Evolutionary conservation across 1,140 invertebrate genomes (phyloP).

Genomic region (Eubasilissa regina): DNA sequence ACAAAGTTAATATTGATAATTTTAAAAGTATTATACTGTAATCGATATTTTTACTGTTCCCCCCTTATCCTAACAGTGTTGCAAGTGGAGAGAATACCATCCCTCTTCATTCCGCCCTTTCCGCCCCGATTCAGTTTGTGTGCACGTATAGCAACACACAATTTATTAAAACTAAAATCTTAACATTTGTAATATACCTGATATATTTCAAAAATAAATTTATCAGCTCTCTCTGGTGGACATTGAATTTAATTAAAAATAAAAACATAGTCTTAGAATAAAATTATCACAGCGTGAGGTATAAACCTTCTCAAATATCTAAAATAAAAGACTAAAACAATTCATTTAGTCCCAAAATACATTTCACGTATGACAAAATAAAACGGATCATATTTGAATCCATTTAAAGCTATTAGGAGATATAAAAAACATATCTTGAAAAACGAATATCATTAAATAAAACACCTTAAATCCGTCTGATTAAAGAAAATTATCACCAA

Average conservation of each 20-base stretch:
- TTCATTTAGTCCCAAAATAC: not conserved
- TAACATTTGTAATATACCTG: no score
- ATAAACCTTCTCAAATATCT: not conserved
- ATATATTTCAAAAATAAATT: no score
- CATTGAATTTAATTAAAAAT: constrained; percentile 7
- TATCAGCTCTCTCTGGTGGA: no score
- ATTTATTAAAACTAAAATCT: no score
- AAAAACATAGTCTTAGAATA: not conserved
- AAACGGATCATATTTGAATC: constrained; percentile 21
- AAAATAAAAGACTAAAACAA: not conserved
- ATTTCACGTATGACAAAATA: constrained; percentile 1
- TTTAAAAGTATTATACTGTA: no score
- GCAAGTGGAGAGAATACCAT: no score
- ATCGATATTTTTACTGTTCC: no score
- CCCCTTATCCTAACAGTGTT: no score
- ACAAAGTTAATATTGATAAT: no score
- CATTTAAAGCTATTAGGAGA: not conserved
- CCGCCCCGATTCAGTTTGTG: no score
- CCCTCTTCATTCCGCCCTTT: no score
- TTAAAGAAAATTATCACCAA: constrained; percentile 20
- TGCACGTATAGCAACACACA: no score
- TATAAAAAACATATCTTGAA: constrained; percentile 1
- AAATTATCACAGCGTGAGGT: not conserved
- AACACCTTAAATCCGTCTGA: constrained; percentile 25
- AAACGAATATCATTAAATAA: constrained; percentile 14